A percentile compares a stretch with the other conserved stretches of the same genome.
Evolutionary conservation across 2,797 vertebrate species (phyloP).

Genomic region (Apodemus agrarius): DNA sequence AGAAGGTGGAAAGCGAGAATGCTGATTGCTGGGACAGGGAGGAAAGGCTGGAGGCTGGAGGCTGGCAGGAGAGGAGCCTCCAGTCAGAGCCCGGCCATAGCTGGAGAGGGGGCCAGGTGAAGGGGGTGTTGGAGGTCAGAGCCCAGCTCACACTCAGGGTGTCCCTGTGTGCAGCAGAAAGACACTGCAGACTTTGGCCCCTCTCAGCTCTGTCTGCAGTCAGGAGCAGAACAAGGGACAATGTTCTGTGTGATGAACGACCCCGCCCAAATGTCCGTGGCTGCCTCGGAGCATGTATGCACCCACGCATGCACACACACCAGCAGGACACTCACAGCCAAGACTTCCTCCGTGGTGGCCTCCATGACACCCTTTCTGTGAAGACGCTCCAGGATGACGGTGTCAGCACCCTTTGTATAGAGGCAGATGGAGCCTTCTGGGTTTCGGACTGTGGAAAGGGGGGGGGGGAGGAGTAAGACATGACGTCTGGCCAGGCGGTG

Average conservation of each 20-base stretch:
- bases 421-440: constrained; percentile 93
- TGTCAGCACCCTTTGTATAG: constrained; percentile 97
- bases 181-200: background rate
- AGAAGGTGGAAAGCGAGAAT: background rate
- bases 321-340: constrained; percentile 90
- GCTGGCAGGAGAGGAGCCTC: background rate
- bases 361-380: constrained; percentile 80
- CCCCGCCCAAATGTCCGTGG: background rate
- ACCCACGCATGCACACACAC: fast-evolving
- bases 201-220: background rate
- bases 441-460: constrained; percentile 89
- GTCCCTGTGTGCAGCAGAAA: background rate
- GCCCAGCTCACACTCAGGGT: background rate
- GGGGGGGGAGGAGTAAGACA: background rate
- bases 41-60: background rate
- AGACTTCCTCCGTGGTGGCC: constrained; percentile 86
- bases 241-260: no score
- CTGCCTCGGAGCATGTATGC: background rate
- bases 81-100: background rate
- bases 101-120: background rate
- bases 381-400: constrained; percentile 92
- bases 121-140: background rate
- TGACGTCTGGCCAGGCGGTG: background rate
- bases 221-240: background rate
- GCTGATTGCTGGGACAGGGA: background rate